phyloP scores from a whole-genome alignment of 2,797 vertebrate genomes.

The Onychomys torridus region DNA sequence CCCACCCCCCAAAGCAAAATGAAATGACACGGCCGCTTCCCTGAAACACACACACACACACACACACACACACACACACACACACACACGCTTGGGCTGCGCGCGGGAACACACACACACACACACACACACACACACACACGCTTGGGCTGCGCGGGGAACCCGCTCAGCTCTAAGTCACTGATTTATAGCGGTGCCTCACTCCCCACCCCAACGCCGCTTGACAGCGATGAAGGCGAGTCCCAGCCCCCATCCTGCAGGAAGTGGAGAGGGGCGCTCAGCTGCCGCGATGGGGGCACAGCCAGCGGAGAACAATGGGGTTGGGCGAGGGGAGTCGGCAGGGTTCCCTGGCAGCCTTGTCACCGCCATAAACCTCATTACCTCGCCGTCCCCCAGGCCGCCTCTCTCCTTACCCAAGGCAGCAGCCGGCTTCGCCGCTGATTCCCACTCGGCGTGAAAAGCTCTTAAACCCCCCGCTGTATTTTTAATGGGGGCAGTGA shows the following conservation, averaged over 20 bases:
- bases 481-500: constrained; percentile 85
- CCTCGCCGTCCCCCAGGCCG: constrained; percentile 80
- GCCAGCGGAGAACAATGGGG: constrained; percentile 76
- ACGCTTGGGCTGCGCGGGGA: not conserved
- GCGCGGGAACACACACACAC: no score
- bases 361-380: constrained; percentile 83
- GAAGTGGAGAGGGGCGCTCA: constrained; percentile 50
- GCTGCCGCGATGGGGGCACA: constrained; percentile 17
- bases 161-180: not conserved
- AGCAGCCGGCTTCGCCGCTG: constrained; percentile 75
- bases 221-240: not conserved
- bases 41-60: no score
- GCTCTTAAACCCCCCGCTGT: constrained; percentile 83
- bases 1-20: not conserved
- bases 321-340: constrained; percentile 59
- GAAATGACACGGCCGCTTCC: not conserved
- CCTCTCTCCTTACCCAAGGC: constrained; percentile 82
- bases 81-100: no score
- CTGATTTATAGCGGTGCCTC: not conserved
- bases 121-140: not conserved
- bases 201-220: not conserved
- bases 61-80: not conserved
- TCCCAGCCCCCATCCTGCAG: not conserved
- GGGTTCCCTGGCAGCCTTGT: constrained; percentile 79
- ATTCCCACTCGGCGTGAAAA: constrained; percentile 82